These are phyloP conservation scores for Psittacula derbiana DNA, from an alignment of 2,797 vertebrate genomes.

Conservation along the genomic window DNA sequence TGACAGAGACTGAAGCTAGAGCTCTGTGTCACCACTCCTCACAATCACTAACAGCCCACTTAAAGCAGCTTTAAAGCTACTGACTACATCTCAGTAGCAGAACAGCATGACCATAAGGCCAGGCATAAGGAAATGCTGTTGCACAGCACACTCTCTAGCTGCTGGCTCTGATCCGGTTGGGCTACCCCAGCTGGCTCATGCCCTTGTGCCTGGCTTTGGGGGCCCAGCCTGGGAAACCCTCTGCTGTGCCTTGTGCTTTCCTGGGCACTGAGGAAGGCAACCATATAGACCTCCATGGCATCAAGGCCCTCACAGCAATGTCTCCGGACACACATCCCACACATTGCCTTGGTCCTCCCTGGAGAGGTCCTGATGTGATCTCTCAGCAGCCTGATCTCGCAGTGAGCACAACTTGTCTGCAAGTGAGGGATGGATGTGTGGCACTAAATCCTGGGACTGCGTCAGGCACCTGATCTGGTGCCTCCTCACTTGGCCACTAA, in stretches of 20 bases:
- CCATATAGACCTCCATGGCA: neutral
- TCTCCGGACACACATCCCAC: neutral
- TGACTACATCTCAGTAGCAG: neutral
- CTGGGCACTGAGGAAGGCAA: neutral
- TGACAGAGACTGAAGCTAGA: neutral
- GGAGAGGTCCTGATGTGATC: neutral
- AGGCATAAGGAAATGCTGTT: neutral
- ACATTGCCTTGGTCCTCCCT: neutral
- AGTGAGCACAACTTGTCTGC: neutral
- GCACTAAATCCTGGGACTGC: neutral
- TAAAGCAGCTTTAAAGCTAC: neutral
- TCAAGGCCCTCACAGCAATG: neutral
- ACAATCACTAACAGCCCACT: neutral
- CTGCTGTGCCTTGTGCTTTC: neutral
- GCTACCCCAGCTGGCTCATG: rapidly evolving
- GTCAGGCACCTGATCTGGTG: neutral
- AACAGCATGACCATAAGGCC: neutral
- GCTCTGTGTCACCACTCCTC: neutral
- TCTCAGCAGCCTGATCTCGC: neutral
- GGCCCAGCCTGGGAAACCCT: neutral
- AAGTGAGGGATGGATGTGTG: neutral
- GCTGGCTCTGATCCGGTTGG: neutral
- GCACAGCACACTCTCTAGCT: neutral
- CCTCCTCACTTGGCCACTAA: neutral
- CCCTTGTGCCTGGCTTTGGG: neutral